Base-by-base conservation (phyloP, 1,140 invertebrate genomes). In the Saxidomus purpurata region DNA sequence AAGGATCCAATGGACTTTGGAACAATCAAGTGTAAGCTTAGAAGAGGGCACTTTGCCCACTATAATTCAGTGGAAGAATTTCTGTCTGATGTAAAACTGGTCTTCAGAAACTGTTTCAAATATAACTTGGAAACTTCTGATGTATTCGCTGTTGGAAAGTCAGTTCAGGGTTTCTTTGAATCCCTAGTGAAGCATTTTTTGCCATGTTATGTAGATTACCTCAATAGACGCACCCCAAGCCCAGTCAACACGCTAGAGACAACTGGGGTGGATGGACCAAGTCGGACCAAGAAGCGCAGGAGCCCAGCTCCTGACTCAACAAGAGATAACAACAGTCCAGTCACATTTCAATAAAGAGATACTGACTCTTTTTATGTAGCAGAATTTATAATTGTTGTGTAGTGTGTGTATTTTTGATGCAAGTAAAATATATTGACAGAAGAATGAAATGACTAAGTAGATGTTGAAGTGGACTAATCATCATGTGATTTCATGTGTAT, bases 81-180 rank as follows among this genome's bases (percentile, higher is more conserved):
- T 94, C 96, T 99, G 76, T 96, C 97, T 67, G 98, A 99, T 96
- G 97, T 98, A 79, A 97, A 98, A 88, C 96, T 98, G 89, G 97
- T 99, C 94, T 98, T 99, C 96, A 97, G 97, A 94, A 98, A 98
- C 96, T 98, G 98, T 79, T 98, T 97, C 94, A 96, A 96, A 22
- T 98, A 97, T 95, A 98, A 98, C 13, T 81, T 40, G 43, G 31
- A 49, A 28, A 77, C n/a, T 17, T 83, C 87, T 6, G 87, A 89
- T 59, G 71, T 89, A 1, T 81, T 74, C 43, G 52, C 49, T 40
- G 80, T 89, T 13, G 87, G 87, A 28, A 89, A 77, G 28, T 43
- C 61, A 28, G 80, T 89, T 13, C 40, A 77, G 28, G 22, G 22
- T 15, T 84, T 38, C 11, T 89, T 89, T 67, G 77, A 89, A 61